These are phyloP conservation scores for Phrynocephalus vlangalii DNA, from an alignment of 2,797 vertebrate species.

Conservation along the genomic window DNA sequence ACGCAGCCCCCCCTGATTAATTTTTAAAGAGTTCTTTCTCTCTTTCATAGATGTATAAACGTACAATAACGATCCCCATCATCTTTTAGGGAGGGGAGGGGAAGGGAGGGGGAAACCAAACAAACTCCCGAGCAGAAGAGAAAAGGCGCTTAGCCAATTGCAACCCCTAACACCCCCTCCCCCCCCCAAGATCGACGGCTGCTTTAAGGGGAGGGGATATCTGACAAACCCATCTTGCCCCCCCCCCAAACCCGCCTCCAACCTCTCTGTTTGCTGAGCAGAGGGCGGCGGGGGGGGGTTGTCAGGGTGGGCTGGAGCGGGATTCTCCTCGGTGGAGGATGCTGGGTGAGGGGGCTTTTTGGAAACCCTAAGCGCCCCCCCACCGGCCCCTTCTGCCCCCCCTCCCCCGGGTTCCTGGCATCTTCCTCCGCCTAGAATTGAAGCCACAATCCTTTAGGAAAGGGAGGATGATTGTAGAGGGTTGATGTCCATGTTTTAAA, in stretches of 20 bases:
- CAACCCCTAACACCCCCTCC: not conserved
- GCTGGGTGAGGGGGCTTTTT: conserved; percentile 10
- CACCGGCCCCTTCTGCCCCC: not conserved
- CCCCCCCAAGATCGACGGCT: not conserved
- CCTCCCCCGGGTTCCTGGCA: not conserved
- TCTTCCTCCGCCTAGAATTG: not conserved
- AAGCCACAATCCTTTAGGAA: not conserved
- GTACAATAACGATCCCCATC: too few species aligned
- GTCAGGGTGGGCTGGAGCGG: not conserved
- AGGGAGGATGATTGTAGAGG: too few species aligned
- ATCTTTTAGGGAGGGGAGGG: too few species aligned
- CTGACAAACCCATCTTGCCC: not conserved
- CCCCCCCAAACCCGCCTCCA: not conserved
- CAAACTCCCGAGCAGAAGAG: not conserved
- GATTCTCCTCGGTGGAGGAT: not conserved
- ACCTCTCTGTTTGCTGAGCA: not conserved
- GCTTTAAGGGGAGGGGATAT: conserved; percentile 34
- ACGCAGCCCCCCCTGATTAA: not conserved
- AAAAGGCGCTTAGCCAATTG: not conserved
- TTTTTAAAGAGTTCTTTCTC: too few species aligned
- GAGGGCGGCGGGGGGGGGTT: not conserved
- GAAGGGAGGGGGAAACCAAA: too few species aligned
- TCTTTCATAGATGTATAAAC: not conserved
- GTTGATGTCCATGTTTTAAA: conserved; percentile 13
- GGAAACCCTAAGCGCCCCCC: not conserved